Evolutionary conservation across 2,113 vertebrate species (phyloP).

Genomic region (Gasterosteus nipponicus): DNA sequence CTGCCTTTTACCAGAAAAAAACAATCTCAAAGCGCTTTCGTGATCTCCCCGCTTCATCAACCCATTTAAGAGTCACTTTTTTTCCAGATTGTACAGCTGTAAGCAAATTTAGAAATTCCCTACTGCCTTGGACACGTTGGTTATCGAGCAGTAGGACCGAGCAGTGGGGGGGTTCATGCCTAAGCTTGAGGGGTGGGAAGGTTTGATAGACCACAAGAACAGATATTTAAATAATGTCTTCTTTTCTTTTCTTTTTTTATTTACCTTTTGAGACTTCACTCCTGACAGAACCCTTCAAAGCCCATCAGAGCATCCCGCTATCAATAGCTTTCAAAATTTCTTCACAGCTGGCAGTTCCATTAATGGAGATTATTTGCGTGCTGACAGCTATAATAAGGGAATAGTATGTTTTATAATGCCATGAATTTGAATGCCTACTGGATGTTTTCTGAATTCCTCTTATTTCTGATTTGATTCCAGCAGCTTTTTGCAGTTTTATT

Average conservation of each 20-base stretch:
- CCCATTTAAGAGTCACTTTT: not conserved
- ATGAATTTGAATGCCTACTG: conserved; percentile 11
- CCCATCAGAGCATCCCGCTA: not conserved
- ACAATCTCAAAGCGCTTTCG: too few relatives aligned
- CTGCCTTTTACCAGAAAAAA: not conserved
- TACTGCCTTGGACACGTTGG: too few relatives aligned
- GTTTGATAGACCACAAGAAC: too few relatives aligned
- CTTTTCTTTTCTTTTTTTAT: not conserved
- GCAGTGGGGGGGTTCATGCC: too few relatives aligned
- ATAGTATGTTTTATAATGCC: not conserved
- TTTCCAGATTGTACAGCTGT: not conserved
- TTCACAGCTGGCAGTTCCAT: not conserved
- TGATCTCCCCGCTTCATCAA: not conserved
- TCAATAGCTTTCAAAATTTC: not conserved
- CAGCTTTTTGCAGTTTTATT: conserved; percentile 56
- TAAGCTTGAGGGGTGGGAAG: too few relatives aligned
- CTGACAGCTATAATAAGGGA: not conserved
- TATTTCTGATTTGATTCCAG: conserved; percentile 58
- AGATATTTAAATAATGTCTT: not conserved
- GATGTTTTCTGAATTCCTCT: conserved; percentile 17
- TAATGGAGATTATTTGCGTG: not conserved
- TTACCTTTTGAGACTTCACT: too few relatives aligned
- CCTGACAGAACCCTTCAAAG: not conserved
- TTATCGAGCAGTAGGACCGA: too few relatives aligned
- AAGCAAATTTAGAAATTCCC: not conserved